Evolutionary conservation across 1,140 invertebrate genomes (phyloP), one percentile per base, ranked within the genome.

Genomic region (Pseudomyrmex flavicornis): DNA sequence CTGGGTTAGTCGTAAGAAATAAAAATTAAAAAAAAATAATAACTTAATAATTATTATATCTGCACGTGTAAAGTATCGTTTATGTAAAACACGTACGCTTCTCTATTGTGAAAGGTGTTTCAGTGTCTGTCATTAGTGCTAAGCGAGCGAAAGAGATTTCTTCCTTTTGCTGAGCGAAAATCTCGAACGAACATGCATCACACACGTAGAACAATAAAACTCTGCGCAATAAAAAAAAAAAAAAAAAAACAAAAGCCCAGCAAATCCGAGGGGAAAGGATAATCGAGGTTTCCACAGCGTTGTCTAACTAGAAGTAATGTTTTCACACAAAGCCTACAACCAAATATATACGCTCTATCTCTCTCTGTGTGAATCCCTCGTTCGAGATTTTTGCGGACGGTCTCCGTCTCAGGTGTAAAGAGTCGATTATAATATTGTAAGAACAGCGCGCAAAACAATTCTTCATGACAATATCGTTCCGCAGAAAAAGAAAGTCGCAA

Each of bases 31-130:
- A 70, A 77, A 68, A n/a, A 0, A 58, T 35, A 80, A 73, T n/a
- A 74, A 58, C 58, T 52, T 86, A 88, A 88, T 80, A 48, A 80
- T 87, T 77, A 74, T 89, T 85, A 52, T 79, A 80, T 61, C 68
- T 89, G 83, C 88, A 88, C 35, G 35, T 35, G 35, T 35, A 72
- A 82, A 84, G 62, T 83, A 85, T 83, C 77, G 62, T 80, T 87
- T 88, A 52, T 52, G 86, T 46, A 77, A 83, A 90, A 89, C 84
- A 79, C 83, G 89, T 91, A 91, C 89, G 90, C 90, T 91, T 91
- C 86, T 86, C 85, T 85, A 85, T 80, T 82, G 87, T 89, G 84
- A 84, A 83, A 88, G 84, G 83, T 87, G 87, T 82, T 90, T 90
- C 84, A 69, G 62, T 44, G 80, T 68, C 50, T 35, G 35, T 72